Percentiles rank a stretch among this genome's conserved stretches.
Conservation (phyloP, 2,888 invertebrate species). For the Chrysolina americana region DNA sequence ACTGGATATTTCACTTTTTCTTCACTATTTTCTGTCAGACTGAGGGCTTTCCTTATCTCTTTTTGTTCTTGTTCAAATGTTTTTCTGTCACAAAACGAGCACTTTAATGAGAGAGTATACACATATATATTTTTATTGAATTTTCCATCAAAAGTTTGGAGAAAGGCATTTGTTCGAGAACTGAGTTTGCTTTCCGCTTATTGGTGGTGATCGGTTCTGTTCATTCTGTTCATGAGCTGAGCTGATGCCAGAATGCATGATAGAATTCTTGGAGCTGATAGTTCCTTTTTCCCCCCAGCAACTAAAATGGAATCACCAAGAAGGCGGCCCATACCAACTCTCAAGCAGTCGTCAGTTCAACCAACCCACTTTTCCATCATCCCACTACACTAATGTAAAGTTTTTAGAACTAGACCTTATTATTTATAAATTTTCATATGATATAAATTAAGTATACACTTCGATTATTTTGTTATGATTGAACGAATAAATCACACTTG, state of each 20-base stretch:
- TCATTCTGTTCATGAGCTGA: too few relatives aligned
- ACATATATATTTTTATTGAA: too few relatives aligned
- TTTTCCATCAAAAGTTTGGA: too few relatives aligned
- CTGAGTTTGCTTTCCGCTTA: conserved; percentile 41
- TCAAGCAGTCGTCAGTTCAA: conserved; percentile 58
- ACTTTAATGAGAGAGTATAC: too few relatives aligned
- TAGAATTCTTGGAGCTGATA: conserved; percentile 55
- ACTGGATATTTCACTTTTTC: conserved; percentile 51
- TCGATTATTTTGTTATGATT: conserved; percentile 66
- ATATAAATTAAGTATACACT: conserved; percentile 54
- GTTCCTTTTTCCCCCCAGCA: conserved; percentile 65
- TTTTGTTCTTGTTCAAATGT: conserved; percentile 55
- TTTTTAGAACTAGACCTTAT: conserved; percentile 59
- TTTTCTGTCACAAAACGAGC: conserved; percentile 32
- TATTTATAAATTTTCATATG: conserved; percentile 64
- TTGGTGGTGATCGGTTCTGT: conserved; percentile 55
- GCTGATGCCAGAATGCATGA: conserved; percentile 61
- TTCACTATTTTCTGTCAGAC: conserved; percentile 54
- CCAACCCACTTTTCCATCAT: conserved; percentile 57
- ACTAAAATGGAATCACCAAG: conserved; percentile 63
- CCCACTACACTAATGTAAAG: conserved; percentile 62
- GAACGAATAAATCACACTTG: conserved; percentile 60
- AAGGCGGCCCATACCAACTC: conserved; percentile 58
- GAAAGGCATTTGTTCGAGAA: conserved; percentile 4
- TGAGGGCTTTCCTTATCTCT: conserved; percentile 70